Evolutionary conservation across 1,140 invertebrate species (phyloP).

Genomic region (Venustaconcha ellipsiformis): DNA sequence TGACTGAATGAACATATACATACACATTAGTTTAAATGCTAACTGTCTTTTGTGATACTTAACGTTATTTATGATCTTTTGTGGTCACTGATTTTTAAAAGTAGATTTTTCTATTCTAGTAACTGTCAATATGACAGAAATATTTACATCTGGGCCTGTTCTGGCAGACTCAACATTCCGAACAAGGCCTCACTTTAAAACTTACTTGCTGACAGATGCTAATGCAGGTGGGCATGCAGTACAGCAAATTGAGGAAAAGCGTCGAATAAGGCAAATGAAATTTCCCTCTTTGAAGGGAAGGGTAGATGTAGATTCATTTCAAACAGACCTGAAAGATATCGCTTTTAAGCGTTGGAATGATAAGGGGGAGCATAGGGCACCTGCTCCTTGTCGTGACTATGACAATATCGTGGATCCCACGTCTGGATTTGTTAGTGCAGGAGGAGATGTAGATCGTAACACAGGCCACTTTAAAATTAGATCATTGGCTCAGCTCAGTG

Average conservation of each 20-base stretch:
- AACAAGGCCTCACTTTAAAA: constrained; percentile 54
- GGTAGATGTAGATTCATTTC: constrained; percentile 58
- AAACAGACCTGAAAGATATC: constrained; percentile 40
- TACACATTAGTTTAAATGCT: no score
- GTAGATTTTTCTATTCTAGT: neutral
- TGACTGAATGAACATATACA: no score
- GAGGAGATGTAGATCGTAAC: constrained; percentile 62
- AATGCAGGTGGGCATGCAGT: constrained; percentile 56
- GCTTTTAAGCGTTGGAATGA: constrained; percentile 61
- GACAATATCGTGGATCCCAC: constrained; percentile 65
- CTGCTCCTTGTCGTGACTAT: constrained; percentile 58
- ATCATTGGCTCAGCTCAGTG: constrained; percentile 57
- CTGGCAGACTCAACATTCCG: constrained; percentile 58
- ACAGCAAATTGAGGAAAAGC: constrained; percentile 55
- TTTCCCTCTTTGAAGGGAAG: constrained; percentile 58
- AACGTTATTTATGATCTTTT: no score
- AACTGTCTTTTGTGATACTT: no score
- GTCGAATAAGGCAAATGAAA: constrained; percentile 61
- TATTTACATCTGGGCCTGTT: constrained; percentile 37
- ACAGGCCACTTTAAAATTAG: constrained; percentile 58
- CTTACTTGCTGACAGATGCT: constrained; percentile 53
- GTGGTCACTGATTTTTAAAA: neutral
- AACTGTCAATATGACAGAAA: constrained; percentile 48
- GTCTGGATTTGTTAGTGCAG: constrained; percentile 65
- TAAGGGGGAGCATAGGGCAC: constrained; percentile 52